Evolutionary conservation across 2,888 invertebrate species (phyloP).

Genomic region (Tenthredo amoena): DNA sequence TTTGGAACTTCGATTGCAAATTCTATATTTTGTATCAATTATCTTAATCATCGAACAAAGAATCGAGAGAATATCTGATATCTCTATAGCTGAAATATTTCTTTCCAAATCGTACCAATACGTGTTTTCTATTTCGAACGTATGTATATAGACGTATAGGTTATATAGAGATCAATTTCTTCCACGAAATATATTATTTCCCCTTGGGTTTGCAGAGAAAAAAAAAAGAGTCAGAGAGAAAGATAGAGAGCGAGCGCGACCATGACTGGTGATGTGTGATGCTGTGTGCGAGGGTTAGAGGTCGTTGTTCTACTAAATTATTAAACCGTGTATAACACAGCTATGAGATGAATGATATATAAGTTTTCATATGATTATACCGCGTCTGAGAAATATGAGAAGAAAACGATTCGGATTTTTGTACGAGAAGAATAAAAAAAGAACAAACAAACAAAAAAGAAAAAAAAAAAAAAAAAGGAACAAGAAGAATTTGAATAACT

Average conservation of each 20-base stretch:
- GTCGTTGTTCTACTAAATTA: slow-evolving; percentile 40
- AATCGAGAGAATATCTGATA: neutral
- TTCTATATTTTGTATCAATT: neutral
- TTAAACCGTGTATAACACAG: slow-evolving; percentile 17
- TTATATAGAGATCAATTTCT: neutral
- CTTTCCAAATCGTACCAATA: neutral
- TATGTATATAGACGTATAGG: no score
- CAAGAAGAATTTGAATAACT: no score
- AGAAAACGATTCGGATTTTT: neutral
- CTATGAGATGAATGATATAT: neutral
- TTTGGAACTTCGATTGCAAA: no score
- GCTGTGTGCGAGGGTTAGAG: slow-evolving; percentile 4
- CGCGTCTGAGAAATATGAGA: neutral
- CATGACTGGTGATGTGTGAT: neutral
- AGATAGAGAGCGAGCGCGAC: neutral
- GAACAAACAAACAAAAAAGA: neutral
- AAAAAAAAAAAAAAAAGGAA: neutral
- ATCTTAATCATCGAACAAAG: neutral
- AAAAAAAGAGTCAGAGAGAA: neutral
- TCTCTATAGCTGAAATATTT: neutral
- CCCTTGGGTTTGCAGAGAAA: neutral
- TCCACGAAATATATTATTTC: neutral
- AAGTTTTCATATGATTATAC: neutral
- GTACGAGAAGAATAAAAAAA: neutral
- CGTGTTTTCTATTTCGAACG: neutral